A percentile compares a stretch with the other conserved stretches of the same genome.
Conservation (phyloP, 1,140 invertebrate genomes). For the Listronotus bonariensis region DNA sequence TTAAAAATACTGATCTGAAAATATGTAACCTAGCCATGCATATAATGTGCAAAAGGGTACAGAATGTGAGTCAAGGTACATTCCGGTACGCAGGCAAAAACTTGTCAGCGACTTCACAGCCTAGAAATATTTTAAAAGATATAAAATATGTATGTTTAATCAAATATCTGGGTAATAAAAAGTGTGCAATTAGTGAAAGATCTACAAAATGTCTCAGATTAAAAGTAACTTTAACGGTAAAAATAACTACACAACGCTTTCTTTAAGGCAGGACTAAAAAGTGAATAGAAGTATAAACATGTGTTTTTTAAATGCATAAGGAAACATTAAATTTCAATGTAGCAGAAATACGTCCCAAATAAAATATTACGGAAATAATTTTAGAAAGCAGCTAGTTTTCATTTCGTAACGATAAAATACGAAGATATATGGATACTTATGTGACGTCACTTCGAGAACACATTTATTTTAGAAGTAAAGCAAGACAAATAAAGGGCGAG, state of each 20-base stretch:
- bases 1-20: conserved; percentile 7
- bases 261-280: conserved; percentile 15
- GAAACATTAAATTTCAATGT: conserved; percentile 34
- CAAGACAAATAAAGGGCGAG: no score
- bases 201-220: conserved; percentile 27
- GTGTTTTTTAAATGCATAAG: conserved; percentile 26
- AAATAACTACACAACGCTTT: conserved; percentile 19
- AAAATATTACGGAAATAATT: conserved; percentile 9
- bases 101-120: conserved; percentile 29
- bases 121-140: conserved; percentile 22
- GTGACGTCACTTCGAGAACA: no score
- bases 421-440: no score
- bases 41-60: conserved; percentile 54
- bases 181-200: conserved; percentile 27
- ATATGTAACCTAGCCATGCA: conserved; percentile 50
- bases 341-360: conserved; percentile 22
- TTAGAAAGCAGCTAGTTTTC: background rate
- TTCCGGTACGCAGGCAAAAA: conserved; percentile 52
- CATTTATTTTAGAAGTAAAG: no score
- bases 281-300: conserved; percentile 23
- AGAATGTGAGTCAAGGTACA: conserved; percentile 54
- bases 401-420: no score
- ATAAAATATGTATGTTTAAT: conserved; percentile 12
- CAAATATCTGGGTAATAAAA: conserved; percentile 11
- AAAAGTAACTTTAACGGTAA: conserved; percentile 20